phyloP scores from a whole-genome alignment of 2,888 invertebrate species.

The Drosophila falleni region DNA sequence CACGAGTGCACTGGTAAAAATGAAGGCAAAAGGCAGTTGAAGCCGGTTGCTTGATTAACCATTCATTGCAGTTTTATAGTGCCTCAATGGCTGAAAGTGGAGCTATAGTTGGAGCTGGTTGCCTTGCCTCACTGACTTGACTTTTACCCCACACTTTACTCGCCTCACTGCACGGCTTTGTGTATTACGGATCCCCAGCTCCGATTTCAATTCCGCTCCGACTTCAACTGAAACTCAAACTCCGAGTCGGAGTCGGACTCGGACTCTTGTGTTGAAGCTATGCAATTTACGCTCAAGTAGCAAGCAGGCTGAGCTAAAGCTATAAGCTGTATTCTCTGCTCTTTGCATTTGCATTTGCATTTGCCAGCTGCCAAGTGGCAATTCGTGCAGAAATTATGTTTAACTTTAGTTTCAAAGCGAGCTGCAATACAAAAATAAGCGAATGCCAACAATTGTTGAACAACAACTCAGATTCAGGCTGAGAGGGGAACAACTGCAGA shows the following conservation, averaged over 20 bases:
- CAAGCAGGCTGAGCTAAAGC: slow-evolving; percentile 39
- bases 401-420: slow-evolving; percentile 73
- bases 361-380: slow-evolving; percentile 69
- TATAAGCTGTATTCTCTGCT: slow-evolving; percentile 56
- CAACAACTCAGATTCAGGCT: background rate
- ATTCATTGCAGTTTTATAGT: slow-evolving; percentile 78
- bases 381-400: slow-evolving; percentile 79
- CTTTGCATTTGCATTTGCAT: slow-evolving; percentile 55
- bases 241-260: slow-evolving; percentile 38
- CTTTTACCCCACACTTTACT: slow-evolving; percentile 56
- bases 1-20: slow-evolving; percentile 63
- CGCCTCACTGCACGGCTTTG: slow-evolving; percentile 70
- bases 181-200: slow-evolving; percentile 43
- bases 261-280: slow-evolving; percentile 46
- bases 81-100: slow-evolving; percentile 67
- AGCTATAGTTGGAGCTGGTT: slow-evolving; percentile 40
- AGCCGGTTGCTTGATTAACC: slow-evolving; percentile 77
- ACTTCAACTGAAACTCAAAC: slow-evolving; percentile 43
- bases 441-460: slow-evolving; percentile 18
- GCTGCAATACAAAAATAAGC: slow-evolving; percentile 30
- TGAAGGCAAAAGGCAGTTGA: slow-evolving; percentile 75
- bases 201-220: slow-evolving; percentile 26
- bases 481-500: background rate
- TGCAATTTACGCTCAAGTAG: slow-evolving; percentile 79
- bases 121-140: slow-evolving; percentile 52